These are phyloP conservation scores for Argyra leucocephala DNA, from an alignment of 2,888 invertebrate genomes.

Conservation along the genomic window DNA sequence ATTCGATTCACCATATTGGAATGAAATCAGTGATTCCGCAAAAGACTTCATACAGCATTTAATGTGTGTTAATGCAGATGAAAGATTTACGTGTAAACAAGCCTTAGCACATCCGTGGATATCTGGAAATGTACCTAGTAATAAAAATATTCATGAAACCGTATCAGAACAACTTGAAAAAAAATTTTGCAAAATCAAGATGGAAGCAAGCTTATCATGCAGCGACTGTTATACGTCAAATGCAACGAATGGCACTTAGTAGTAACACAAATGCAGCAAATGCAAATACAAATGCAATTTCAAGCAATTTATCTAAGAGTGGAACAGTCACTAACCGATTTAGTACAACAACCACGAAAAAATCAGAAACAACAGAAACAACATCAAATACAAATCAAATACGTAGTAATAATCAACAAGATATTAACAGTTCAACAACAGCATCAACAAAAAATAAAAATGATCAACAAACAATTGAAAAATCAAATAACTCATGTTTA, in stretches of 20 bases:
- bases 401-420: neutral
- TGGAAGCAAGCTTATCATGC: constrained; percentile 99
- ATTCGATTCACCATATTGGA: constrained; percentile 99
- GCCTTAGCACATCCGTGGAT: constrained; percentile 96
- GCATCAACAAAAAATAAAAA: neutral
- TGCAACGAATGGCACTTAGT: constrained; percentile 91
- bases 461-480: constrained; percentile 11
- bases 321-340: neutral
- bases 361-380: neutral
- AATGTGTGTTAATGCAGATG: constrained; percentile 96
- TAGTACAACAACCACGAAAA: too few relatives aligned
- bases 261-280: constrained; percentile 49
- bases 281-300: constrained; percentile 13
- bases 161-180: constrained; percentile 98
- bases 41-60: constrained; percentile 97
- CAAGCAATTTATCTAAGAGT: constrained; percentile 14
- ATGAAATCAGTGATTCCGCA: constrained; percentile 98
- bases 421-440: neutral
- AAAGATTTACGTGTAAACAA: constrained; percentile 89
- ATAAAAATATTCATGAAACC: constrained; percentile 97
- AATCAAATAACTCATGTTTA: constrained; percentile 17
- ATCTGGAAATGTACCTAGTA: constrained; percentile 94
- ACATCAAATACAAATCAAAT: neutral
- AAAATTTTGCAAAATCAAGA: constrained; percentile 97
- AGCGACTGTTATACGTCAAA: constrained; percentile 93